phyloP scores from a whole-genome alignment of 2,888 invertebrate genomes.

The Halictus quadricinctus region DNA sequence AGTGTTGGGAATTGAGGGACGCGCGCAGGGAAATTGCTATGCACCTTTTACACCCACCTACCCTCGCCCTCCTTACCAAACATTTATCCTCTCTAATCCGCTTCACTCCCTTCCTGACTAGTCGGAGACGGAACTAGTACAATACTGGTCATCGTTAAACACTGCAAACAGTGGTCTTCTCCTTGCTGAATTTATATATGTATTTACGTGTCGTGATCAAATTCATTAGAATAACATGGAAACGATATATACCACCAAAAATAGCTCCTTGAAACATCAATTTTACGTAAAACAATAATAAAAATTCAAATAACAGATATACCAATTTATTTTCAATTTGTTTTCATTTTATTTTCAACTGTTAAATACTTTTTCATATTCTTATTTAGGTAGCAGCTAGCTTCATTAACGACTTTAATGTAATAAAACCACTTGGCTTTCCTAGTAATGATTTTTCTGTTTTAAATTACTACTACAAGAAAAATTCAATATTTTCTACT shows the following conservation, averaged over 20 bases:
- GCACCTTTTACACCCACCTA: constrained; percentile 66
- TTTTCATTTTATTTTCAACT: too few species aligned
- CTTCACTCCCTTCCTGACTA: constrained; percentile 14
- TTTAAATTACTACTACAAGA: background rate
- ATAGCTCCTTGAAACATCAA: background rate
- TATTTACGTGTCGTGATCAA: background rate
- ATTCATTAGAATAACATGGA: background rate
- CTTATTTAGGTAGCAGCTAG: background rate
- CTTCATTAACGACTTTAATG: background rate
- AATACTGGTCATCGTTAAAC: constrained; percentile 39
- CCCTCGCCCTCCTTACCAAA: constrained; percentile 41
- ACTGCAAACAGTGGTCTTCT: constrained; percentile 13
- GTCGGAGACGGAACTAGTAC: background rate
- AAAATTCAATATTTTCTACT: too few species aligned
- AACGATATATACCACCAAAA: background rate
- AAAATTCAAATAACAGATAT: background rate
- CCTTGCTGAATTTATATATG: background rate
- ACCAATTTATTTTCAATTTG: background rate
- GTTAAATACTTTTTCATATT: too few species aligned
- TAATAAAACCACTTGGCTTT: background rate
- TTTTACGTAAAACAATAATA: background rate
- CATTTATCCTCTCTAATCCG: constrained; percentile 41
- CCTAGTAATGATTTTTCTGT: background rate
- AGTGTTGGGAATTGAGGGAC: constrained; percentile 77
- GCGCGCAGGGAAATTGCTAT: constrained; percentile 73